These are phyloP conservation scores for Ellobium chinense DNA, from an alignment of 2,888 invertebrate species.

Conservation along the genomic window DNA sequence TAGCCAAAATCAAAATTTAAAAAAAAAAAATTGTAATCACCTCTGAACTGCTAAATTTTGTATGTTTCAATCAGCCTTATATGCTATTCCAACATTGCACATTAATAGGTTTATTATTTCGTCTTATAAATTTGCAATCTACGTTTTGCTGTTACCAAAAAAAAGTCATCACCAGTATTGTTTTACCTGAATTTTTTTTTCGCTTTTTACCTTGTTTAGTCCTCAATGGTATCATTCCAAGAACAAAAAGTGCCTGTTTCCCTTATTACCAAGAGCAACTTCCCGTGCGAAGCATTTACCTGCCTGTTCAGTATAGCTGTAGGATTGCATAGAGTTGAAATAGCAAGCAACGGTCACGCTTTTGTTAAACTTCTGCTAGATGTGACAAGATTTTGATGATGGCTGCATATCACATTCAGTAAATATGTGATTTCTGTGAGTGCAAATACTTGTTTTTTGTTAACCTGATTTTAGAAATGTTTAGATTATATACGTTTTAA, in stretches of 20 bases:
- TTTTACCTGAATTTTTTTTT: not conserved
- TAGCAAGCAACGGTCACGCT: not conserved
- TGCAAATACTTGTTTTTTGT: too few species aligned
- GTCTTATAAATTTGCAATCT: not conserved
- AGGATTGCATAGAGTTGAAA: not conserved
- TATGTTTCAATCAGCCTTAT: constrained; percentile 5
- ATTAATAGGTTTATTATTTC: not conserved
- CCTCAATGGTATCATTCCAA: constrained; percentile 18
- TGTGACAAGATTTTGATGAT: too few species aligned
- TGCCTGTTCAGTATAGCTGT: not conserved
- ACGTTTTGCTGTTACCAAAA: not conserved
- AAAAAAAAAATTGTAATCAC: not conserved
- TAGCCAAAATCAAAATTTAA: not conserved
- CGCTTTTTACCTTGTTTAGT: constrained; percentile 3
- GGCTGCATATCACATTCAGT: too few species aligned
- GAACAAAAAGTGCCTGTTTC: constrained; percentile 23
- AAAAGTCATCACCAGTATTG: not conserved
- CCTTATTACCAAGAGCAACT: not conserved
- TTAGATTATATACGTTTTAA: not conserved
- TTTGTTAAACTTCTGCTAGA: too few species aligned
- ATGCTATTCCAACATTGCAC: not conserved
- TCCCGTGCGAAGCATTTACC: not conserved
- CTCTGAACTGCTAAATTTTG: constrained; percentile 15
- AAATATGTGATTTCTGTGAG: too few species aligned
- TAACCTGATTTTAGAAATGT: not conserved